Base-by-base conservation (phyloP, 1,140 invertebrate species). In the Brachystomella parvula region DNA sequence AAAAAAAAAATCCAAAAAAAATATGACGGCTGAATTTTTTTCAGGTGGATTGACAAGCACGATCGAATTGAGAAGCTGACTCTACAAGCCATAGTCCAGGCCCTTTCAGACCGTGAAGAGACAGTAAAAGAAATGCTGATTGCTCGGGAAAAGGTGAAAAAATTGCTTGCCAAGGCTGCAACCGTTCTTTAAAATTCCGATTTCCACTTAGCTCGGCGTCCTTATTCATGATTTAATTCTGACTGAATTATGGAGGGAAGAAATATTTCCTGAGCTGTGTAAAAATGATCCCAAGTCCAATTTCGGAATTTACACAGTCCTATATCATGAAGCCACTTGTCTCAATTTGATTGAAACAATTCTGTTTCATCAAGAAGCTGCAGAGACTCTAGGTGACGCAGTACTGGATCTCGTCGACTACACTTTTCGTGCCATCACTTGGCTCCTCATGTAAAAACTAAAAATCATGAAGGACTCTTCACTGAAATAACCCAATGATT, bases 341-440 rank as follows among this genome's bases (percentile, higher is more conserved):
- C 79, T 89, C 32, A 85, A 86, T 1, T 75, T 91, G 0, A 74
- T 92, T 32, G 89, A 91, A 78, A 83, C 85, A 9, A 81, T 89
- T 35, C 77, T 89, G 3, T 91, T 83, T 75, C 88, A 92, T 76
- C 81, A 82, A 9, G 87, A 85, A 73, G 83, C 85, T 29, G 85
- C 83, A 61, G 83, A 87, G 73, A 82, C 83, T 31, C 77, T 90
- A 49, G 83, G 83, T 47, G 88, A 90, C 58, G 78, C 83, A 9
- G 79, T 83, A 21, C 79, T 87, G 9, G 89, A 91, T 78, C 75
- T 91, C 1, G 79, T 89, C n/a, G 87, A 90, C 76, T 90, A 90
- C 72, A 62, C 56, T 49, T 56, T 63, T 3, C 60, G 58, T 29
- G 30, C 58, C 47, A 49, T 69, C 24, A 62, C 35, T 63, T 28